Percentiles rank a stretch among this genome's conserved stretches.
Evolutionary conservation across 2,888 invertebrate genomes (phyloP).

Genomic region (Drosophila atripex): DNA sequence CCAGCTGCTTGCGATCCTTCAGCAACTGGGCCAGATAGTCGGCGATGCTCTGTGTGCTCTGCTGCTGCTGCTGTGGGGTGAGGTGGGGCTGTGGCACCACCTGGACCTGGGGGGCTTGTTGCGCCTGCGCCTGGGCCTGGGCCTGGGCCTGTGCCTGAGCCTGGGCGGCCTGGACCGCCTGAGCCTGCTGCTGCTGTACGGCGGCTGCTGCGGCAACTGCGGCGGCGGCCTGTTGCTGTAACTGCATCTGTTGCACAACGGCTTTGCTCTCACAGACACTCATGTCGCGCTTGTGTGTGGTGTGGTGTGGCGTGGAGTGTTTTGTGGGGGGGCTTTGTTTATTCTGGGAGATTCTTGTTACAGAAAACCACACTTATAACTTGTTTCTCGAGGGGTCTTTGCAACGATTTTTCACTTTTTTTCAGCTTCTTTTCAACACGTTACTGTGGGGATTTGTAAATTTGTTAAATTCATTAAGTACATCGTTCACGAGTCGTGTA

Average conservation of each 20-base stretch:
- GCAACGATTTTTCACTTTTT: slow-evolving; percentile 67
- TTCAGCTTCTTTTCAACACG: slow-evolving; percentile 37
- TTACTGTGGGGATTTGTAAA: slow-evolving; percentile 50
- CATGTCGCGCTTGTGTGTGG: slow-evolving; percentile 67
- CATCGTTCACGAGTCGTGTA: slow-evolving; percentile 19
- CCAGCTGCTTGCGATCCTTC: slow-evolving; percentile 99
- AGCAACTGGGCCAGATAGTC: slow-evolving; percentile 99
- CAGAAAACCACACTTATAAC: slow-evolving; percentile 20
- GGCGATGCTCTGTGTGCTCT: slow-evolving; percentile 97
- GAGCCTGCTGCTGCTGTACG: slow-evolving; percentile 61
- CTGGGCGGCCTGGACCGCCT: slow-evolving; percentile 50
- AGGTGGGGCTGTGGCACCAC: slow-evolving; percentile 64
- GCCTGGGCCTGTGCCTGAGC: slow-evolving; percentile 35
- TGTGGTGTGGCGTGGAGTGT: slow-evolving; percentile 4
- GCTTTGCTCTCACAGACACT: slow-evolving; percentile 84
- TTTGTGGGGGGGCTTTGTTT: slow-evolving; percentile 49
- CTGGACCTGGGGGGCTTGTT: slow-evolving; percentile 63
- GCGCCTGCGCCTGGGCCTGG: slow-evolving; percentile 44
- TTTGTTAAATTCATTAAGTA: slow-evolving; percentile 29
- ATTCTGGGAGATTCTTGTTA: slow-evolving; percentile 55
- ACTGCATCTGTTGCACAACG: slow-evolving; percentile 75
- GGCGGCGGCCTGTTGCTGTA: slow-evolving; percentile 74
- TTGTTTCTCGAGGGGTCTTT: slow-evolving; percentile 18
- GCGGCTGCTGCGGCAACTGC: slow-evolving; percentile 69
- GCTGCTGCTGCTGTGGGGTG: slow-evolving; percentile 82